Evolutionary conservation across 2,797 vertebrate species (phyloP).

Genomic region (Alcedo atthis): DNA sequence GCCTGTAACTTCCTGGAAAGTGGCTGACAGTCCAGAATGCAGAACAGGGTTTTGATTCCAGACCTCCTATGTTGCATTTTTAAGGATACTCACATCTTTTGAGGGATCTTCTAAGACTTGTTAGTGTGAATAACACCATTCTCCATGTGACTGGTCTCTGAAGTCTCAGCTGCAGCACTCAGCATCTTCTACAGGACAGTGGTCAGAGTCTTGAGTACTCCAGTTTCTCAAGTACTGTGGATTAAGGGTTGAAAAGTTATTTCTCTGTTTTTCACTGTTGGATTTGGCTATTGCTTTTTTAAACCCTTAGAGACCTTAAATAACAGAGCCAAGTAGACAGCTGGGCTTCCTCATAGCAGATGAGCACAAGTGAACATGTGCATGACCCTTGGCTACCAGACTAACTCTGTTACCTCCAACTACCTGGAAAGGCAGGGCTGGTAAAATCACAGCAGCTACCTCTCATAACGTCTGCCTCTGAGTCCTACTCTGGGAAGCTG

Average conservation of each 20-base stretch:
- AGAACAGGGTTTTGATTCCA: background rate
- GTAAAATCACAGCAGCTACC: background rate
- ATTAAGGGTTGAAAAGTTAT: background rate
- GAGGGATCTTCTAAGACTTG: background rate
- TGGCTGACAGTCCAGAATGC: background rate
- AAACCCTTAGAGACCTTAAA: background rate
- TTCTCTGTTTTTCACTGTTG: background rate
- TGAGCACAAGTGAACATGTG: background rate
- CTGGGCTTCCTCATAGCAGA: background rate
- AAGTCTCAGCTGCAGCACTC: background rate
- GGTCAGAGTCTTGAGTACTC: background rate
- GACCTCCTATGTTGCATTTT: background rate
- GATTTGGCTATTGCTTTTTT: background rate
- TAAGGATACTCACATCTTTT: background rate
- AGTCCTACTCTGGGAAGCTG: background rate
- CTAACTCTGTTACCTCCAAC: background rate
- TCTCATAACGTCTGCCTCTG: background rate
- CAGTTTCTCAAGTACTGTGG: background rate
- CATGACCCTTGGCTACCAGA: background rate
- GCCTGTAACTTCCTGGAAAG: background rate
- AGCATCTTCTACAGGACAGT: background rate
- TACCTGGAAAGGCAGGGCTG: background rate
- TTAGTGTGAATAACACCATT: background rate
- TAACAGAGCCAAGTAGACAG: background rate
- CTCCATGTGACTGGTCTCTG: background rate